Percentiles rank a stretch among this genome's conserved stretches.
These are phyloP conservation scores for Cylas formicarius DNA, from an alignment of 1,140 invertebrate species.

Conservation along the genomic window DNA sequence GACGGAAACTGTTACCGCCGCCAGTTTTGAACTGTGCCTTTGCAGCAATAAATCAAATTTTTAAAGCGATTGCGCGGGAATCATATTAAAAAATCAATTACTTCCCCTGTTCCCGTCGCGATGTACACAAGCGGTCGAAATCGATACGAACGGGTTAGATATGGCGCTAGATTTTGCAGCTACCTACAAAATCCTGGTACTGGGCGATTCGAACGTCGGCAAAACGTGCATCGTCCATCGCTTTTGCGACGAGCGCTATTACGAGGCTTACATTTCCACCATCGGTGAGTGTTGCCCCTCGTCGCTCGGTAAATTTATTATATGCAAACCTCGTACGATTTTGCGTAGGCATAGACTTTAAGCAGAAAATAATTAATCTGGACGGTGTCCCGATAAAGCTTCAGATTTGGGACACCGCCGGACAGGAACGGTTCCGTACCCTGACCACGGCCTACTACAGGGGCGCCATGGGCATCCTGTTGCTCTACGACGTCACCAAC, in stretches of 20 bases:
- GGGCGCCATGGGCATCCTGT: constrained; percentile 77
- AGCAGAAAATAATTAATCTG: constrained; percentile 82
- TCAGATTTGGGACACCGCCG: constrained; percentile 79
- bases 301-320: neutral
- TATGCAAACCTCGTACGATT: constrained; percentile 2
- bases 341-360: constrained; percentile 72
- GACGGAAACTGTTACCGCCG: too few relatives aligned
- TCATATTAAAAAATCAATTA: too few relatives aligned
- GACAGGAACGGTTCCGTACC: constrained; percentile 70
- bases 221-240: constrained; percentile 88
- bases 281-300: constrained; percentile 62
- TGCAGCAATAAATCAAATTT: too few relatives aligned
- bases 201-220: constrained; percentile 86
- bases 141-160: constrained; percentile 12
- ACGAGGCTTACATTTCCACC: constrained; percentile 85
- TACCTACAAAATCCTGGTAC: constrained; percentile 78
- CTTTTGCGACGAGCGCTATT: constrained; percentile 84
- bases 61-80: too few relatives aligned
- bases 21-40: too few relatives aligned
- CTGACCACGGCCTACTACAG: constrained; percentile 82
- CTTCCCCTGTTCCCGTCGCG: too few relatives aligned
- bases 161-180: constrained; percentile 78
- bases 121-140: too few relatives aligned
- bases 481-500: constrained; percentile 83
- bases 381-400: constrained; percentile 79